Evolutionary conservation across 2,113 vertebrate genomes (phyloP).

Genomic region (Oophaga pumilio): DNA sequence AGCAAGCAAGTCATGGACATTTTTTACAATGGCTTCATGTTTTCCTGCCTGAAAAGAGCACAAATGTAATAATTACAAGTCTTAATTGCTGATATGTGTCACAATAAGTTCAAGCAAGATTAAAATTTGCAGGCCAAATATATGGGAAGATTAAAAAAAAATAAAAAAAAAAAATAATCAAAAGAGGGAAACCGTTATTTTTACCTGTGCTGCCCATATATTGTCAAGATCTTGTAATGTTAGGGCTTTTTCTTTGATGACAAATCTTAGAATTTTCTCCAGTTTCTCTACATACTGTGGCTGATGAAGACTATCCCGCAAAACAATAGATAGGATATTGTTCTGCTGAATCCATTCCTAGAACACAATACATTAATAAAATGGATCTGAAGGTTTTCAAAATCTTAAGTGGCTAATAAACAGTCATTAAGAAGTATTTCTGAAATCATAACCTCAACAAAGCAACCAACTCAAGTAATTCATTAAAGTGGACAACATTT

Average conservation of each 20-base stretch:
- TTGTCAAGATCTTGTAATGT: slow-evolving; percentile 98
- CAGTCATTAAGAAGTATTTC: no score
- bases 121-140: background rate
- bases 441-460: no score
- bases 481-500: no score
- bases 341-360: slow-evolving; percentile 99
- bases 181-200: background rate
- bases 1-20: slow-evolving; percentile 95
- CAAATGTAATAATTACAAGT: background rate
- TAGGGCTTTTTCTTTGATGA: slow-evolving; percentile 98
- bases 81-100: no score
- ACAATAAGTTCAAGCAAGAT: background rate
- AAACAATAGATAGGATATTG: slow-evolving; percentile 96
- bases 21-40: slow-evolving; percentile 99
- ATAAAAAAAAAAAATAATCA: background rate
- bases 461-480: no score
- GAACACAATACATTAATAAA: slow-evolving; percentile 60
- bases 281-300: slow-evolving; percentile 99
- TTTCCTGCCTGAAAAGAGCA: slow-evolving; percentile 85
- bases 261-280: slow-evolving; percentile 98
- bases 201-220: slow-evolving; percentile 99
- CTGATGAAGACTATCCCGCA: slow-evolving; percentile 97
- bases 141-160: no score
- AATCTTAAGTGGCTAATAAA: no score
- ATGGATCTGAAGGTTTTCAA: no score